Evolutionary conservation across 2,888 invertebrate species (phyloP), one percentile per base, ranked within the genome.

Genomic region (Andrena chrysosceles): DNA sequence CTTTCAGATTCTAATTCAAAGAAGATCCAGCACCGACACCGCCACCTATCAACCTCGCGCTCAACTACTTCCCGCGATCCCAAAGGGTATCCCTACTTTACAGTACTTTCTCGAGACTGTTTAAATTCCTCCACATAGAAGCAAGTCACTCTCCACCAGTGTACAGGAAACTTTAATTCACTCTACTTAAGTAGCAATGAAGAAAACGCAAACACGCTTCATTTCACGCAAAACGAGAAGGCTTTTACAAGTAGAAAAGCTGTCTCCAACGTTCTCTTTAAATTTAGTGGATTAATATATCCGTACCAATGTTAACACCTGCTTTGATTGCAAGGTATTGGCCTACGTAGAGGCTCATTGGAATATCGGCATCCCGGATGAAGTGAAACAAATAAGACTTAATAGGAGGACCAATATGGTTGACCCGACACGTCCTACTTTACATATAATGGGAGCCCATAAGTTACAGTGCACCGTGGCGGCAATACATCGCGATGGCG

Each of bases 371-470:
- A 56, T 63, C 42, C 66, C 35, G 68, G 71, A 64, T 33, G 59
- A 75, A 77, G 68, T 78, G 78, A 83, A 70, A 79, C 77, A 81
- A 73, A 81, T 75, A 74, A 68, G 60, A 49, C 16, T 42, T 42
- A 16, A 42, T 42, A 68, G 64, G 66, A 60, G 77, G 63, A 75
- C 72, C 76, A 35, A 67, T 75, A 83, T 67, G 72, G 83, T 72
- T 74, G 80, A 85, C 82, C 83, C 87, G 81, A 82, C 87, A 79
- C 83, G 56, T 79, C 80, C 84, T 83, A 77, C 83, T 89, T 89
- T 85, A 89, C 88, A 89, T 89, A 89, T 89, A 87, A 89, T 89
- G 87, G 81, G 74, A 74, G 60, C 77, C 81, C 86, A 86, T 89
- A 89, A 89, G 82, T 89, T 87, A 89, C 77, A 78, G 78, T 80